A percentile compares a stretch with the other conserved stretches of the same genome.
Evolutionary conservation across 2,797 vertebrate genomes (phyloP).

Genomic region (Macrochelys suwanniensis): DNA sequence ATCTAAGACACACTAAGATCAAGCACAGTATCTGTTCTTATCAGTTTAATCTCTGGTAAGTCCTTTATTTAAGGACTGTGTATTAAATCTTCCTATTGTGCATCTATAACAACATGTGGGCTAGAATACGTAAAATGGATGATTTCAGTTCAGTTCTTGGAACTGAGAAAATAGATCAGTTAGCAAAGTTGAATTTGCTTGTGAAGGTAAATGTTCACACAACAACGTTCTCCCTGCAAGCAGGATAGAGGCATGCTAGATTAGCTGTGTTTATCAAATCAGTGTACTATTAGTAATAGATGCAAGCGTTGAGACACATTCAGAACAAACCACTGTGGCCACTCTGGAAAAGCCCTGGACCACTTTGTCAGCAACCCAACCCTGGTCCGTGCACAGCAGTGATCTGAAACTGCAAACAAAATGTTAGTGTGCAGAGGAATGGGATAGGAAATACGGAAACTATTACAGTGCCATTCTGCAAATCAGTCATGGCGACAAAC

Average conservation of each 20-base stretch:
- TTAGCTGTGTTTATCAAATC: slow-evolving; percentile 56
- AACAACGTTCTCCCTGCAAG: slow-evolving; percentile 50
- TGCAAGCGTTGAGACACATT: slow-evolving; percentile 15
- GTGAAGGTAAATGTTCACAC: slow-evolving; percentile 55
- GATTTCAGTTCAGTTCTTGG: slow-evolving; percentile 29
- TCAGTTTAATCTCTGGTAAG: too few relatives aligned
- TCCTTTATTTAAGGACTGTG: too few relatives aligned
- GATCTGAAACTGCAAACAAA: slow-evolving; percentile 24
- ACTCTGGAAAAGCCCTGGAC: background rate
- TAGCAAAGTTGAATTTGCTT: slow-evolving; percentile 57
- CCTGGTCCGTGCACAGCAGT: background rate
- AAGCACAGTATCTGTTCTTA: too few relatives aligned
- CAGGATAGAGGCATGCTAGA: slow-evolving; percentile 22
- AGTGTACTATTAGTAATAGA: background rate
- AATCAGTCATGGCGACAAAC: background rate
- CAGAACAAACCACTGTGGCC: slow-evolving; percentile 32
- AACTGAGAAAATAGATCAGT: slow-evolving; percentile 25
- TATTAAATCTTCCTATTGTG: slow-evolving; percentile 30
- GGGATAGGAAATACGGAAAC: background rate
- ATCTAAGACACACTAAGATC: slow-evolving; percentile 40
- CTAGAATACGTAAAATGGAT: background rate
- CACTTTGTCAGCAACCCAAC: slow-evolving; percentile 21
- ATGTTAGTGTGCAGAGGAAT: background rate
- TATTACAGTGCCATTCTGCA: background rate
- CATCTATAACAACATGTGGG: background rate